Conservation (phyloP, 2,113 vertebrate genomes). For the Ammodytes marinus region DNA sequence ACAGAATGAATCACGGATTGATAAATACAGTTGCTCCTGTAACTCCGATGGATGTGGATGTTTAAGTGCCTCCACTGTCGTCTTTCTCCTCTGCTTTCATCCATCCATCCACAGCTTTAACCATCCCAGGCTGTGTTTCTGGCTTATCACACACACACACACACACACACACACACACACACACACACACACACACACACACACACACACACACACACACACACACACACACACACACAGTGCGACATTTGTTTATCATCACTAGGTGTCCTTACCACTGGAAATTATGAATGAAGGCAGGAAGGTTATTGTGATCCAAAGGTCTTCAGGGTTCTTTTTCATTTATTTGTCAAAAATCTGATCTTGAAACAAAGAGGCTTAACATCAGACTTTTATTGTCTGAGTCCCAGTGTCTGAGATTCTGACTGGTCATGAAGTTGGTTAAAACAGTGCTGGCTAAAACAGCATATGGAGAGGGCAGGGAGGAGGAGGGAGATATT, state of each 20-base stretch:
- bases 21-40: neutral
- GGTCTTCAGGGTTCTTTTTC: neutral
- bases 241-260: slow-evolving; percentile 19
- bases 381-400: neutral
- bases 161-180: neutral
- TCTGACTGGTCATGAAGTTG: slow-evolving; percentile 40
- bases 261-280: slow-evolving; percentile 55
- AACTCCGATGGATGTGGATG: slow-evolving; percentile 11
- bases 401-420: neutral
- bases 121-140: neutral
- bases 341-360: neutral
- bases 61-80: slow-evolving; percentile 13
- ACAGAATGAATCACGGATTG: neutral
- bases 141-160: neutral
- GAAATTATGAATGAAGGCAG: neutral
- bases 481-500: slow-evolving; percentile 2
- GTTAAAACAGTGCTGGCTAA: slow-evolving; percentile 38
- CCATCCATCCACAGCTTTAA: slow-evolving; percentile 16
- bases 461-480: neutral
- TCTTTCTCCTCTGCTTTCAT: slow-evolving; percentile 5
- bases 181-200: neutral
- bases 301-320: neutral
- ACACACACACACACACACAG: neutral
- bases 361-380: neutral
- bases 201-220: neutral